Evolutionary conservation across 1,140 invertebrate species (phyloP).

Genomic region (Ceratosolen solmsi): DNA sequence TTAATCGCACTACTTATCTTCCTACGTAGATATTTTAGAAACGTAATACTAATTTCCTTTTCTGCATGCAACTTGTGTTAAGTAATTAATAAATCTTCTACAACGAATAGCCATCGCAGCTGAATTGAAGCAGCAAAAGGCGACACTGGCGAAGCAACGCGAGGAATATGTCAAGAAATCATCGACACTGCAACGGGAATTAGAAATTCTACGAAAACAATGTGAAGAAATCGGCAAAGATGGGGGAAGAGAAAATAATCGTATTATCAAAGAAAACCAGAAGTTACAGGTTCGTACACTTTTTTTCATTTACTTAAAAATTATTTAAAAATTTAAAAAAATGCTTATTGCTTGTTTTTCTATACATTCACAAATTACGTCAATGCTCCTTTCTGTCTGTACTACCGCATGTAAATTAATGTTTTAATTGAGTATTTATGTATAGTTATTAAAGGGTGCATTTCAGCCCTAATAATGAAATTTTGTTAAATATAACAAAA

Average conservation of each 20-base stretch:
- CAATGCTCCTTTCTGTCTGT: not conserved
- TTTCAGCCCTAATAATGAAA: too few relatives aligned
- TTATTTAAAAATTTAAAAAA: too few relatives aligned
- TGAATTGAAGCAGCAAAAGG: constrained; percentile 86
- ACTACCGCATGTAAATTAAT: not conserved
- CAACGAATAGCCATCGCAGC: constrained; percentile 80
- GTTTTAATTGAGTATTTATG: not conserved
- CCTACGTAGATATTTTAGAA: not conserved
- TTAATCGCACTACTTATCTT: not conserved
- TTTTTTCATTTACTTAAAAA: too few relatives aligned
- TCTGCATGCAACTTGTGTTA: constrained; percentile 39
- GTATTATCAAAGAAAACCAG: constrained; percentile 84
- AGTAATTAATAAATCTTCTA: constrained; percentile 52
- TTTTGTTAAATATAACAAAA: too few relatives aligned
- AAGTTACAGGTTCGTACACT: constrained; percentile 81
- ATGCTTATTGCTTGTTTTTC: too few relatives aligned
- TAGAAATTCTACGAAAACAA: constrained; percentile 84
- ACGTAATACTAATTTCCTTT: constrained; percentile 1
- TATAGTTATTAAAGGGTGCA: too few relatives aligned
- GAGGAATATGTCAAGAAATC: constrained; percentile 85
- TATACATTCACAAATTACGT: too few relatives aligned
- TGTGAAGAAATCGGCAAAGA: constrained; percentile 82
- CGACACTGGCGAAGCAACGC: constrained; percentile 82
- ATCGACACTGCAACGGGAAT: constrained; percentile 80
- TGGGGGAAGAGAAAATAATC: constrained; percentile 78